Evolutionary conservation across 1,140 invertebrate species (phyloP).

Genomic region (Eriocheir sinensis): DNA sequence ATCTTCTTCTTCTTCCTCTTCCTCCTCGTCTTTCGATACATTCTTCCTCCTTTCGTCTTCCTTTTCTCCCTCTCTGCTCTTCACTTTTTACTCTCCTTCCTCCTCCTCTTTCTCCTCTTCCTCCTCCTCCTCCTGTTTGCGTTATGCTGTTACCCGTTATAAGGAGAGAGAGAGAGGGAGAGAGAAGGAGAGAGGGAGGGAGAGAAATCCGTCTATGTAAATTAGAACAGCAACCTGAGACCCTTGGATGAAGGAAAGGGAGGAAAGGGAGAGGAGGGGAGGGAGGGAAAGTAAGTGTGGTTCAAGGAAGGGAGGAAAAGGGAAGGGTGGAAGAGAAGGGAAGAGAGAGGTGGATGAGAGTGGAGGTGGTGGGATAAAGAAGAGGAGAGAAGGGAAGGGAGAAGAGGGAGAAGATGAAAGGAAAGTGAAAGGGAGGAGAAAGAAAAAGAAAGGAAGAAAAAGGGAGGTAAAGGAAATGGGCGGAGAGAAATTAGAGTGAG

Average conservation of each 20-base stretch:
- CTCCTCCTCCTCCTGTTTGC: background rate
- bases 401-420: slow-evolving; percentile 8
- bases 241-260: background rate
- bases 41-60: background rate
- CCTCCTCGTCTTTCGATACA: too few relatives aligned
- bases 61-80: background rate
- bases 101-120: background rate
- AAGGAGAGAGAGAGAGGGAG: slow-evolving; percentile 20
- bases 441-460: slow-evolving; percentile 25
- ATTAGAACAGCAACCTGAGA: background rate
- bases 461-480: background rate
- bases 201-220: slow-evolving; percentile 30
- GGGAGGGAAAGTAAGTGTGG: background rate
- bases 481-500: background rate
- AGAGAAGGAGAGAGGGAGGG: slow-evolving; percentile 20
- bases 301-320: too few relatives aligned
- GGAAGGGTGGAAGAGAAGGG: too few relatives aligned
- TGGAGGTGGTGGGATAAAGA: background rate
- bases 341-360: too few relatives aligned
- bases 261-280: background rate
- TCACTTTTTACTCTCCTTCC: background rate
- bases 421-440: too few relatives aligned
- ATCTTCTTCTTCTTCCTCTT: too few relatives aligned
- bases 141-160: too few relatives aligned
- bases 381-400: slow-evolving; percentile 5